phyloP scores from a whole-genome alignment of 2,888 invertebrate genomes.

The Cephus rjabovi region DNA sequence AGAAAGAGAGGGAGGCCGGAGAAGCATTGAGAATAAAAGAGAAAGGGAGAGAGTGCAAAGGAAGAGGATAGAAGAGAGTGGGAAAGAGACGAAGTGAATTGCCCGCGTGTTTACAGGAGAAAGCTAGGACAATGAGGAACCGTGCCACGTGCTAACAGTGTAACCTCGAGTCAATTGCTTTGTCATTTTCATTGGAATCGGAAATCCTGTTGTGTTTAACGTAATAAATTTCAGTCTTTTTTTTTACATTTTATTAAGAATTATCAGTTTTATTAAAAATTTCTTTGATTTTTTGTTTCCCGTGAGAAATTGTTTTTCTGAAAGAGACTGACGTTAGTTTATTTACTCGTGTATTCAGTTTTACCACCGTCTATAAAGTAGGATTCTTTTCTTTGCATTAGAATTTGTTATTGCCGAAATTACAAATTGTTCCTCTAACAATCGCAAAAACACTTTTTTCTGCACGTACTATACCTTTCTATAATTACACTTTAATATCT shows the following conservation, averaged over 20 bases:
- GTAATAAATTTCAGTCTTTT: background rate
- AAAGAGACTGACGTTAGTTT: background rate
- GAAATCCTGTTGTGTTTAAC: background rate
- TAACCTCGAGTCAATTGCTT: background rate
- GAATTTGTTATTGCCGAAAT: background rate
- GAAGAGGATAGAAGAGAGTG: constrained; percentile 22
- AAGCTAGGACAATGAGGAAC: constrained; percentile 29
- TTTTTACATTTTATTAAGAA: background rate
- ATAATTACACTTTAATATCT: background rate
- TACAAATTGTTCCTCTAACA: background rate
- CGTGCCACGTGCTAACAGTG: constrained; percentile 45
- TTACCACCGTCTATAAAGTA: background rate
- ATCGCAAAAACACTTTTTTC: background rate
- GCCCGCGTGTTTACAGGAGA: constrained; percentile 10
- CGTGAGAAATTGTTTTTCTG: background rate
- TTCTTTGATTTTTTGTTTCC: background rate
- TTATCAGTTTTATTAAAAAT: background rate
- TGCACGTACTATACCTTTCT: background rate
- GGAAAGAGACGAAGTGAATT: constrained; percentile 17
- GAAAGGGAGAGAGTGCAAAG: constrained; percentile 11
- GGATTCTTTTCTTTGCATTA: background rate
- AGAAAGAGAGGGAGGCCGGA: constrained; percentile 4
- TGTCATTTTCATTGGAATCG: background rate
- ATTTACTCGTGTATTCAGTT: background rate
- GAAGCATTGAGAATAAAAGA: background rate